A percentile compares a stretch with the other conserved stretches of the same genome.
phyloP scores from a whole-genome alignment of 2,797 vertebrate genomes.

The Pipistrellus pipistrellus region DNA sequence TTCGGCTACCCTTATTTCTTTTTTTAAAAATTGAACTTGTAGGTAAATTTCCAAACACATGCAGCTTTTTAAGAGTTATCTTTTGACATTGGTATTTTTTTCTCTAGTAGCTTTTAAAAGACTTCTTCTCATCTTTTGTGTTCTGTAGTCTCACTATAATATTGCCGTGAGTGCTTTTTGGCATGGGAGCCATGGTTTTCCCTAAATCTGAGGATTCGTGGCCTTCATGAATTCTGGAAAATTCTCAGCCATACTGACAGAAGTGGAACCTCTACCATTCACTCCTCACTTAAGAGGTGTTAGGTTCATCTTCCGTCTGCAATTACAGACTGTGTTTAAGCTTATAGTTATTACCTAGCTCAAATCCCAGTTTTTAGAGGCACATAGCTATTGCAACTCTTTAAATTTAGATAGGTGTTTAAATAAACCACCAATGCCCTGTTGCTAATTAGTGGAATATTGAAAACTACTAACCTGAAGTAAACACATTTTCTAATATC shows the following conservation, averaged over 20 bases:
- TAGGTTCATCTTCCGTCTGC: not conserved
- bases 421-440: not conserved
- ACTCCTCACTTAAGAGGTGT: not conserved
- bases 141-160: not conserved
- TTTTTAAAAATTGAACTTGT: not conserved
- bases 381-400: not conserved
- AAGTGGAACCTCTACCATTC: not conserved
- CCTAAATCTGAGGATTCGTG: not conserved
- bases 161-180: not conserved
- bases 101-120: not conserved
- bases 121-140: not conserved
- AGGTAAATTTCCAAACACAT: conserved; percentile 29
- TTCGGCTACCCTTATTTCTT: too few species aligned
- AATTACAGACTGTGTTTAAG: not conserved
- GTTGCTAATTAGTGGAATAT: not conserved
- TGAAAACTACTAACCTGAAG: not conserved
- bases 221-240: not conserved
- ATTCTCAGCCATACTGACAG: not conserved
- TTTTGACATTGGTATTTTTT: not conserved
- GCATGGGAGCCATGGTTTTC: not conserved
- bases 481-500: not conserved
- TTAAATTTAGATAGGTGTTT: not conserved
- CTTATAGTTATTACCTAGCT: not conserved
- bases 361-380: not conserved
- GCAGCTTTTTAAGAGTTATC: not conserved